phyloP scores from a whole-genome alignment of 35 echinoderm and acorn worm species.

The Stichopus chloronotus region DNA sequence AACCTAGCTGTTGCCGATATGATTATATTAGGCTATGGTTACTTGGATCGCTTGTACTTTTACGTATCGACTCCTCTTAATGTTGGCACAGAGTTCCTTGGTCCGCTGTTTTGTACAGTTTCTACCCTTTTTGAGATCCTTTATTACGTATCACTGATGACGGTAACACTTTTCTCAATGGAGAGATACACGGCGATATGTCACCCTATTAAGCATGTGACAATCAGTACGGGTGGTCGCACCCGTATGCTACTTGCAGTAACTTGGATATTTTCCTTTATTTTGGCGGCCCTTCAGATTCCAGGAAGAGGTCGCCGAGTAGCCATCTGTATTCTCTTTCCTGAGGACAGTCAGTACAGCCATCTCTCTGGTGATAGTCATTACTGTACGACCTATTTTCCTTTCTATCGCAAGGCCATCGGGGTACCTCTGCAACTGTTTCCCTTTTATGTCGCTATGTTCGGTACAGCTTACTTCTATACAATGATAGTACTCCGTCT shows the following conservation, averaged over 20 bases:
- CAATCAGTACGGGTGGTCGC: conserved; percentile 24
- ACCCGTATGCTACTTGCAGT: conserved; percentile 46
- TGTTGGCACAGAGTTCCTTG: conserved; percentile 46
- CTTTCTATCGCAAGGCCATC: conserved; percentile 5
- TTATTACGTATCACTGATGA: conserved; percentile 68
- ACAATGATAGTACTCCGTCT: conserved; percentile 61
- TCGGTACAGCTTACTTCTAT: conserved; percentile 65
- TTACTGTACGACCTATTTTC: conserved; percentile 38
- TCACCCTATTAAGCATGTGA: conserved; percentile 65
- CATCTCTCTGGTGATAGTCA: conserved; percentile 32
- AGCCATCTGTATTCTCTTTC: conserved; percentile 18
- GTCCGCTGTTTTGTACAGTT: conserved; percentile 54
- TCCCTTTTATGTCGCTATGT: conserved; percentile 72
- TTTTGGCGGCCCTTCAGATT: conserved; percentile 57
- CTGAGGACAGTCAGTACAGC: conserved; percentile 12
- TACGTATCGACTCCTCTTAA: conserved; percentile 59
- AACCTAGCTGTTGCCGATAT: conserved; percentile 80
- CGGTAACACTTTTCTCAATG: conserved; percentile 71
- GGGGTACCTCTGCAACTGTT: conserved; percentile 55
- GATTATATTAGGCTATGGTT: conserved; percentile 62
- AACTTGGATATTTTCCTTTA: conserved; percentile 54
- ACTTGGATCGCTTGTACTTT: conserved; percentile 66
- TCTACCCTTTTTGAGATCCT: conserved; percentile 36
- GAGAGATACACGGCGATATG: conserved; percentile 81
- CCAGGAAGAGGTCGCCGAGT: conserved; percentile 59